Conservation (phyloP, 2,113 vertebrate species). For the Toxotes jaculatrix region DNA sequence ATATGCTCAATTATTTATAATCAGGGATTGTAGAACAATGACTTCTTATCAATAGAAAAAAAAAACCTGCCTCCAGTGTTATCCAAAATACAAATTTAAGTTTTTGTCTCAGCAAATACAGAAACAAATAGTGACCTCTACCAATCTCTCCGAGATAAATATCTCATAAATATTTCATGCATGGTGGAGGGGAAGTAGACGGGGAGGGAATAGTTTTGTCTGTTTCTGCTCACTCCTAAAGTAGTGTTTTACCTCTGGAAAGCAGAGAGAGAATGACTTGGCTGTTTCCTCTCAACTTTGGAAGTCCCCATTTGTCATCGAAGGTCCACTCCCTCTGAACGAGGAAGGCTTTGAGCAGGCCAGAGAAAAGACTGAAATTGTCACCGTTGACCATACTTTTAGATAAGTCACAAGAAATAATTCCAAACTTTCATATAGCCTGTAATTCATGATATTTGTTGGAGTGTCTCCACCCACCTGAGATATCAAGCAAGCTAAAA, state of each 20-base stretch:
- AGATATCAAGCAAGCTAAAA: neutral
- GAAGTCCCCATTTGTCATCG: conserved; percentile 68
- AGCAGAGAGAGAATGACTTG: conserved; percentile 53
- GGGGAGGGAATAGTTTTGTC: conserved; percentile 42
- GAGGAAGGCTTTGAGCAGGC: conserved; percentile 9
- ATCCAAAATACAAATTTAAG: conserved; percentile 6
- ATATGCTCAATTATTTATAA: neutral
- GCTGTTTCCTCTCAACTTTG: conserved; percentile 61
- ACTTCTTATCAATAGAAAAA: neutral
- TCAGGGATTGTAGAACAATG: neutral
- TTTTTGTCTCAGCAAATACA: conserved; percentile 32
- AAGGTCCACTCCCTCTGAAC: conserved; percentile 36
- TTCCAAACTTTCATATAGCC: neutral
- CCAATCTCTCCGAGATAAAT: conserved; percentile 35
- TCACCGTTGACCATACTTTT: conserved; percentile 35
- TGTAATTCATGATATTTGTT: neutral
- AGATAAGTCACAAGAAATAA: conserved; percentile 13
- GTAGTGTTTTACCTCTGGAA: conserved; percentile 44
- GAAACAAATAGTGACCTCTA: conserved; percentile 45
- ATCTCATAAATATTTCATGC: conserved; percentile 57
- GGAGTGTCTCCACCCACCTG: neutral
- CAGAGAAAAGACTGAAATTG: conserved; percentile 14
- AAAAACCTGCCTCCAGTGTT: neutral
- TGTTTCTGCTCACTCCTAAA: conserved; percentile 38
- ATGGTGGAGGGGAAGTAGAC: conserved; percentile 31